Base-by-base conservation (phyloP, 2,888 invertebrate genomes). In the Torymus tubicola region DNA sequence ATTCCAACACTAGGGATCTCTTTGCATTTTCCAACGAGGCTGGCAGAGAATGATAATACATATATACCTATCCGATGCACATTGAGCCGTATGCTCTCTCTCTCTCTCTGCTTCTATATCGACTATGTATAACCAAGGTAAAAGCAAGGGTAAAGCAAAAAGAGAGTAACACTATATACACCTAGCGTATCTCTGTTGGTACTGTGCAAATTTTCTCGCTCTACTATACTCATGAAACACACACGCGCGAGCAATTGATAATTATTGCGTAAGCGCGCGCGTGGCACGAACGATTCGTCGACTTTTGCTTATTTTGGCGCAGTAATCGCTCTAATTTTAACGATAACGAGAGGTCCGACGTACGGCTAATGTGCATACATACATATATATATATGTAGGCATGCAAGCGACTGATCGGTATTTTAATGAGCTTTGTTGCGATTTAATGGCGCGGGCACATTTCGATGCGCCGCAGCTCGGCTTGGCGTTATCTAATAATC, bases 391-490 rank as follows among this genome's bases (percentile, higher is more conserved):
- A 42, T 8, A 8, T 8, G 8, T 8, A 42, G 8, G 10, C 42
- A 8, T 42, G 42, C 42, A 42, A 42, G 42, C 42, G 42, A 42
- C 42, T 42, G 53, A 16, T 14, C 21, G 52, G 52, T 70, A 80
- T 70, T 80, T 80, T 80, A 74, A 80, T 80, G 64, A 80, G 79
- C 74, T 80, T 70, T 80, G 79, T 70, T 58, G 14, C 58, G n/a
- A 79, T 79, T 78, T 72, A 69, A 73, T 52, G 68, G 63, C 61
- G 11, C 5, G 16, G 0, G 58, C 67, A 21, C 50, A 60, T 11
- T 70, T 61, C 55, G 13, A 53, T 55, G 57, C 42, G 42, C 42
- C 42, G 42, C 70, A 24, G 21, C 55, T 63, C 55, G 2, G 16
- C 18, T n/a, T 8, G 42, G 5, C n/a, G 64, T 64, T 50, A n/a